Base-by-base conservation (phyloP, 2,113 vertebrate genomes). In the Eptesicus fuscus region DNA sequence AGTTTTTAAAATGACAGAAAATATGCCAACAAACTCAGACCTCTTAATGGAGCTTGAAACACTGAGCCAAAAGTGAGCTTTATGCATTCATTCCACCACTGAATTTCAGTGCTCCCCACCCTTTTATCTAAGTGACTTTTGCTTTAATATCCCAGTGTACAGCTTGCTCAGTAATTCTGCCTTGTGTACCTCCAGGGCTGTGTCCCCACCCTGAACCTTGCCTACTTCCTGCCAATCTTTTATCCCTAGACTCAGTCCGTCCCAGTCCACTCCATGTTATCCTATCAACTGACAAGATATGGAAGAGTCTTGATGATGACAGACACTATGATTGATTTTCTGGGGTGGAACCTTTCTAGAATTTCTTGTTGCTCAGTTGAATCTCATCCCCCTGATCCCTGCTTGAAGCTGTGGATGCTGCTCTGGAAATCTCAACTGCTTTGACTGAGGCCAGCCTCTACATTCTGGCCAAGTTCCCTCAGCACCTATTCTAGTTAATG, bases 1-100 rank as follows among this genome's bases (percentile, higher is more conserved):
- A 82, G 11, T 96, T 77, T 96, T 61, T 86, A 25, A 76, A 71
- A 67, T 90, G 67, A 70, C 35, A 90, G 20, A 78, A 93, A 85
- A 88, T 84, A 82, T 78, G n/a, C n/a, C 51, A 96, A 59, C 23
- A 83, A 71, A 40, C 37, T 83, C 20, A 70, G 28, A 93, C 25
- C 5, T 79, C 9, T 88, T 53, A 76, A 35, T 89, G 28, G 42
- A 44, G 56, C n/a, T 87, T 86, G n/a, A 69, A 91, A 88, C 32
- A 88, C 22, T 70, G 47, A 85, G 1, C 22, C 1, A 56, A 12
- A 22, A n/a, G 44, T 85, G 14, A 92, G 78, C 13, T 67, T 96
- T 51, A 93, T 88, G 84, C 18, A 37, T 63, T 91, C 14, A 84
- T 79, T 73, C 59, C 40, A 51, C 9, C 9, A 30, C 30, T 32